A percentile compares a stretch with the other conserved stretches of the same genome.
Conservation (phyloP, 2,888 invertebrate genomes). For the Chalcis sispes region DNA sequence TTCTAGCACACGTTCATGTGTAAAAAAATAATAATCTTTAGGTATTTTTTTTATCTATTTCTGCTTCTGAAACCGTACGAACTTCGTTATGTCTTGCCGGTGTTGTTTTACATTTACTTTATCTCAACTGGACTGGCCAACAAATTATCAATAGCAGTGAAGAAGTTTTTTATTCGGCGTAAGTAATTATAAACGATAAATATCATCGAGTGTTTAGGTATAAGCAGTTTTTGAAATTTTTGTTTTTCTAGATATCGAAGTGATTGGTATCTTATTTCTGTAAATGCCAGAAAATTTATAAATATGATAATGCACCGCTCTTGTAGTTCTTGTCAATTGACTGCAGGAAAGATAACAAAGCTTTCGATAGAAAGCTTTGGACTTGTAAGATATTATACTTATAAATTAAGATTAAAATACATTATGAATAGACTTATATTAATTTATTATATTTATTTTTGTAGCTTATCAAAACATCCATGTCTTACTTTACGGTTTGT, state of each 20-base stretch:
- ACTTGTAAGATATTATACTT: conserved; percentile 9
- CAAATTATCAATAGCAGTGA: conserved; percentile 17
- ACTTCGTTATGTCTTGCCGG: too few species aligned
- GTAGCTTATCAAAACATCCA: conserved; percentile 14
- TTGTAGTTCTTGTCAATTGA: not conserved
- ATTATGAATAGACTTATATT: not conserved
- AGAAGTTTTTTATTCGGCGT: conserved; percentile 7
- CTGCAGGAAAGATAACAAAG: conserved; percentile 6
- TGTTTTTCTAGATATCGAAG: not conserved
- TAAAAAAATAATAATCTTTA: not conserved
- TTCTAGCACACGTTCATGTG: too few species aligned
- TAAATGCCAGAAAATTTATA: not conserved
- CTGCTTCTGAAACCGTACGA: too few species aligned
- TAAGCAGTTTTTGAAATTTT: not conserved
- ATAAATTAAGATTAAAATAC: not conserved
- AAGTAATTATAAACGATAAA: not conserved
- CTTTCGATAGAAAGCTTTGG: conserved; percentile 16
- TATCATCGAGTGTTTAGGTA: not conserved
- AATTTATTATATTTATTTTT: not conserved
- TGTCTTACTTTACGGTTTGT: conserved; percentile 25
- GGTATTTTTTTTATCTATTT: too few species aligned
- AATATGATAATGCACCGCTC: conserved; percentile 5
- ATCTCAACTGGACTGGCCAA: conserved; percentile 23
- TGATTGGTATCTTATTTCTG: not conserved
- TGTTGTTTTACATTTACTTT: conserved; percentile 7